phyloP scores from a whole-genome alignment of 2,888 invertebrate species.

The Drosophila macrospina region DNA sequence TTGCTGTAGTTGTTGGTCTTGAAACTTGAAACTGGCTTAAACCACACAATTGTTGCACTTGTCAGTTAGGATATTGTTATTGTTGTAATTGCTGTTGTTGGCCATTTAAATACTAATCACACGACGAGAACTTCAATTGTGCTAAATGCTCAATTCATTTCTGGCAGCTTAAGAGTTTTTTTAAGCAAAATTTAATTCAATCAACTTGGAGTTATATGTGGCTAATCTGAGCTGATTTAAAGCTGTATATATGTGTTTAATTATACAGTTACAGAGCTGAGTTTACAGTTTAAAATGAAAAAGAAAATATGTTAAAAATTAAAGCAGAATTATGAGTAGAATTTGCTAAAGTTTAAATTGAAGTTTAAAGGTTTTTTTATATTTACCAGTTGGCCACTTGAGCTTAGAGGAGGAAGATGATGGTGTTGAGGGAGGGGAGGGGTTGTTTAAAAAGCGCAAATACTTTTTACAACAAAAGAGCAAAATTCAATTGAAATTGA shows the following conservation, averaged over 20 bases:
- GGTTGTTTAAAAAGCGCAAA: conserved; percentile 64
- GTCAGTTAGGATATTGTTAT: conserved; percentile 18
- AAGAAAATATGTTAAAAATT: no score
- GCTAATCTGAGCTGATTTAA: background rate
- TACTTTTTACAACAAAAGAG: conserved; percentile 46
- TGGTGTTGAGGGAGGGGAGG: background rate
- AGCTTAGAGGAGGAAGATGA: no score
- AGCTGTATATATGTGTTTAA: no score
- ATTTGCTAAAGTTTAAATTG: background rate
- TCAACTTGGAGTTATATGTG: background rate
- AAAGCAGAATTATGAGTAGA: background rate
- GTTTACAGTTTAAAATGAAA: no score
- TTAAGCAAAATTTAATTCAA: background rate
- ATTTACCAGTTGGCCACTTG: background rate
- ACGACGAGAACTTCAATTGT: conserved; percentile 18
- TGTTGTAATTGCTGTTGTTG: conserved; percentile 10
- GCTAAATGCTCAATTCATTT: conserved; percentile 27
- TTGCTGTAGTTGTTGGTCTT: conserved; percentile 18
- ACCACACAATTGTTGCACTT: conserved; percentile 62
- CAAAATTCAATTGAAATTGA: conserved; percentile 62
- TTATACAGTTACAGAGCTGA: no score
- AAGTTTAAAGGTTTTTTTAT: background rate
- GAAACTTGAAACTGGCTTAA: conserved; percentile 43
- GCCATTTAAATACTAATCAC: conserved; percentile 42
- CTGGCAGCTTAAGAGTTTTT: conserved; percentile 1